These are phyloP conservation scores for Antigone vipio DNA, from an alignment of 2,113 vertebrate species.

Conservation along the genomic window DNA sequence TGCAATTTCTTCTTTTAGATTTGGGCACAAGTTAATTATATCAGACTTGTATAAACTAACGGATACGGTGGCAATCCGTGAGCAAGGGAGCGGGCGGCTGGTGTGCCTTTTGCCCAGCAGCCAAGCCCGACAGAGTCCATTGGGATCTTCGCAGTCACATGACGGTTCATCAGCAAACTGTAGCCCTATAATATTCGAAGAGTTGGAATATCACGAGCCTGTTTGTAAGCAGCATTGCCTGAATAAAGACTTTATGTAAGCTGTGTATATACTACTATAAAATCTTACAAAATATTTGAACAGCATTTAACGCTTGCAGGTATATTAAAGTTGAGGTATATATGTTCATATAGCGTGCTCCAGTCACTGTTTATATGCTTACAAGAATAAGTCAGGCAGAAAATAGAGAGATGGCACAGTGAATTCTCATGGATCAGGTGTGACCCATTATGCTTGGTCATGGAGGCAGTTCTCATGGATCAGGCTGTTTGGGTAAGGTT, in stretches of 20 bases:
- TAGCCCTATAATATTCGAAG: slow-evolving; percentile 95
- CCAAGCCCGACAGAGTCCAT: slow-evolving; percentile 89
- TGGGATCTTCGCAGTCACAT: slow-evolving; percentile 91
- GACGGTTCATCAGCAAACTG: slow-evolving; percentile 88
- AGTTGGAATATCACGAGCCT: slow-evolving; percentile 94
- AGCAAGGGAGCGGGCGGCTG: slow-evolving; percentile 86
- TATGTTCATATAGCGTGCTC: background rate
- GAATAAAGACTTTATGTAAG: slow-evolving; percentile 86
- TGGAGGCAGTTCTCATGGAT: background rate
- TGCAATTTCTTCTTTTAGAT: slow-evolving; percentile 66
- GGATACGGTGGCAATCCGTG: slow-evolving; percentile 86
- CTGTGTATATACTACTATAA: background rate
- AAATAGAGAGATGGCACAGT: background rate
- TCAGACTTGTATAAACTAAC: slow-evolving; percentile 89
- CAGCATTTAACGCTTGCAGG: background rate
- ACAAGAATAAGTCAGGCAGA: background rate
- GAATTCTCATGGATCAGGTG: background rate
- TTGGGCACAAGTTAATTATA: slow-evolving; percentile 83
- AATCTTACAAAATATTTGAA: background rate
- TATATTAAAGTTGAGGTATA: background rate
- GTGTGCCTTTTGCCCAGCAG: slow-evolving; percentile 90
- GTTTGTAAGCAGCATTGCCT: slow-evolving; percentile 89
- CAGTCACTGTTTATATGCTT: background rate
- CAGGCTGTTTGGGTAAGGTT: background rate
- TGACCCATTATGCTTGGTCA: no score